These are phyloP conservation scores for Ostrea denselamellosa DNA, from an alignment of 1,140 invertebrate species.

Conservation along the genomic window DNA sequence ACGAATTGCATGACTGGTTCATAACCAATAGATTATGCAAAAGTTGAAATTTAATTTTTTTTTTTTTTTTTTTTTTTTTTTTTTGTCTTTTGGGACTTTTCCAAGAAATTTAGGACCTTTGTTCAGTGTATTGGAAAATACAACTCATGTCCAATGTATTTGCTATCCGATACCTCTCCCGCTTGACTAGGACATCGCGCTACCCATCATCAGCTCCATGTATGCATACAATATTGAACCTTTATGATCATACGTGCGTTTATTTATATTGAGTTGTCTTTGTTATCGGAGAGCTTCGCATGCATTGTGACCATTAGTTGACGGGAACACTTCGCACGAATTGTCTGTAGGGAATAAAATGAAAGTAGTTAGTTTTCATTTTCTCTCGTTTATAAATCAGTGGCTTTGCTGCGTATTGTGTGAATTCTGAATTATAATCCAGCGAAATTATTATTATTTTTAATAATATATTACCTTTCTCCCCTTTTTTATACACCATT, in stretches of 20 bases:
- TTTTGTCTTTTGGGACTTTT: neutral
- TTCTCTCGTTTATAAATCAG: constrained; percentile 19
- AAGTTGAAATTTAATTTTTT: no score
- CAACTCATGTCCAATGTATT: neutral
- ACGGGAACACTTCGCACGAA: neutral
- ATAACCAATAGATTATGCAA: no score
- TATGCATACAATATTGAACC: neutral
- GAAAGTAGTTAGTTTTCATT: neutral
- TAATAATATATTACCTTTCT: neutral
- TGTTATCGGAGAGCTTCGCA: neutral
- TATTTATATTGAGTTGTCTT: neutral
- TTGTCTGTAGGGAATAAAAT: neutral
- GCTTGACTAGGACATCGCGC: neutral
- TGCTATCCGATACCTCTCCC: neutral
- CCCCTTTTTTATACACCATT: neutral
- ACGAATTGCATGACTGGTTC: no score
- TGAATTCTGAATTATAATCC: neutral
- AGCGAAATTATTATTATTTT: neutral
- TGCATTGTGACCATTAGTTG: neutral
- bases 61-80: no score
- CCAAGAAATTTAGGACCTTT: neutral
- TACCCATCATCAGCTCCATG: neutral
- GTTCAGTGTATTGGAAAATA: neutral
- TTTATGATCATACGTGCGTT: neutral
- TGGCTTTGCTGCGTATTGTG: neutral